Evolutionary conservation across 1,140 invertebrate genomes (phyloP), one percentile per base, ranked within the genome.

Genomic region (Sycophila sp.): DNA sequence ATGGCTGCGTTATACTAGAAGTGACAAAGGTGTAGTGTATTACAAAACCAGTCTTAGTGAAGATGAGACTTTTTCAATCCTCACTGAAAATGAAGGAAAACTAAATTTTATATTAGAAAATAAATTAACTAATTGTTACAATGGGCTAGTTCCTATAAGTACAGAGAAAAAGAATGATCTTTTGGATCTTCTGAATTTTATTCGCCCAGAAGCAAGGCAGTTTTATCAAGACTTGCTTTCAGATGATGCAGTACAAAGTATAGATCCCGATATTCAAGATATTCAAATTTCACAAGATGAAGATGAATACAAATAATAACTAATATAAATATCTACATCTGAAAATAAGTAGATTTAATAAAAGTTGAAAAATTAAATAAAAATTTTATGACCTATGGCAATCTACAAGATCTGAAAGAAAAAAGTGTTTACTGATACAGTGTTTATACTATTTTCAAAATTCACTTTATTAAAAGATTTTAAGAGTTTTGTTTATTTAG

Each of bases 1-100:
- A 53, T 69, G 69, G 73, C 40, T 69, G 1, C 13, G 65, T 11
- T 74, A 60, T 24, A 22, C 36, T 30, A 73, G 63, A 67, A 59
- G n/a, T n/a, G 38, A 62, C 5, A 51, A 69, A 38, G 66, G 71
- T 49, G 36, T 62, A 10, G 42, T 73, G 34, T 73, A 42, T 34
- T 73, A 65, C 30, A 73, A 73, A 36, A 65, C 55, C 2, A 60
- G 1, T 53, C 62, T 73, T 4, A 36, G 15, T 40, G 34, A 69
- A 73, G 32, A 38, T 5, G 67, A 66, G 13, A 19, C n/a, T 30
- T 73, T 73, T 67, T 36, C 13, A 36, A 36, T 36, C 34, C 5
- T 7, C 34, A 36, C 13, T 5, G 5, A 13, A 5, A 36, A 36
- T 5, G 13, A 36, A 47, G 42, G 42, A 11, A 47, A 19, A 3